These are phyloP conservation scores for Redunca redunca DNA, from an alignment of 2,113 vertebrate species.

Conservation along the genomic window DNA sequence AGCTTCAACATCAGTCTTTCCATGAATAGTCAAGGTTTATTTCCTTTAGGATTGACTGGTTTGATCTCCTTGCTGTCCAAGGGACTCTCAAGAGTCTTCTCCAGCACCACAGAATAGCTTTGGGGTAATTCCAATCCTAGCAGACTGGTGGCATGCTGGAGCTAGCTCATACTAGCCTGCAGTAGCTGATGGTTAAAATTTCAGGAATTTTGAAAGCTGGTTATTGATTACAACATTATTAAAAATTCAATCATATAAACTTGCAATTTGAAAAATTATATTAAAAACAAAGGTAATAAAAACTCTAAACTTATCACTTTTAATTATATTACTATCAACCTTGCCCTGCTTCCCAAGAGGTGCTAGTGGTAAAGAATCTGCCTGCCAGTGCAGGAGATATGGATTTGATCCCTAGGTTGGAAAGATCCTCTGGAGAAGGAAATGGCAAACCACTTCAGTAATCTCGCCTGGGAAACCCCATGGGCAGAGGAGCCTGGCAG, in stretches of 20 bases:
- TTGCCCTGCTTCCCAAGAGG: neutral
- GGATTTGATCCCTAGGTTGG: neutral
- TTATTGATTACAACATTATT: neutral
- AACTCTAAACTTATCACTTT: neutral
- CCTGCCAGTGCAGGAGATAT: neutral
- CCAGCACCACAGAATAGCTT: neutral
- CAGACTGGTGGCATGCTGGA: fast-evolving
- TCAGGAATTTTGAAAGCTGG: neutral
- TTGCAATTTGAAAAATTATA: neutral
- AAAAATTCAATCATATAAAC: neutral
- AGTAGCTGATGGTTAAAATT: neutral
- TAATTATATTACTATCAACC: neutral
- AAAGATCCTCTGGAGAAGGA: neutral
- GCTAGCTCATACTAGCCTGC: too few species aligned
- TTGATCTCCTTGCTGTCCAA: neutral
- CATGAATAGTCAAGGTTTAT: neutral
- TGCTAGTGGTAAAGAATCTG: neutral
- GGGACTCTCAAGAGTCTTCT: neutral
- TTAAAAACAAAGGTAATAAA: neutral
- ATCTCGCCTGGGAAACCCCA: neutral
- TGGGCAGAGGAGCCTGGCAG: neutral
- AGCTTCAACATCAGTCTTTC: neutral
- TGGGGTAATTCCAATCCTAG: too few species aligned
- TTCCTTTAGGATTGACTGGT: neutral
- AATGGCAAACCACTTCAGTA: neutral